These are phyloP conservation scores for Coecobrya sp. DNA, from an alignment of 2,888 invertebrate species.

Conservation along the genomic window DNA sequence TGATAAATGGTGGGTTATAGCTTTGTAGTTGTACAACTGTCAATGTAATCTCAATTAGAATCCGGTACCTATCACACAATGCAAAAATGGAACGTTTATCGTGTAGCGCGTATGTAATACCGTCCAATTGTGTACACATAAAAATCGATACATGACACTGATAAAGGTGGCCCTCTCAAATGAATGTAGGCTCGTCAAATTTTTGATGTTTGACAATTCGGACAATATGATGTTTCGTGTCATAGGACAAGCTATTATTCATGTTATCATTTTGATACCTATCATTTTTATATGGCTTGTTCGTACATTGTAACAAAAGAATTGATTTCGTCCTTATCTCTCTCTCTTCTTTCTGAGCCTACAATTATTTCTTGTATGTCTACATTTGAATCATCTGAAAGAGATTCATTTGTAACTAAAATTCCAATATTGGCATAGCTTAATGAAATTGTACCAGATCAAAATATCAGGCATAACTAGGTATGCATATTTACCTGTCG, in stretches of 20 bases:
- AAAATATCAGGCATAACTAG: no score
- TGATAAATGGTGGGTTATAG: conserved; percentile 25
- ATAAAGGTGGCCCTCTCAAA: background rate
- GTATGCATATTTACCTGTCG: no score
- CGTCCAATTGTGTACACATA: conserved; percentile 32
- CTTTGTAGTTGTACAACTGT: conserved; percentile 34
- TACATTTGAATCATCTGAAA: background rate
- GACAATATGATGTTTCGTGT: conserved; percentile 71
- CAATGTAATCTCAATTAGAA: conserved; percentile 51
- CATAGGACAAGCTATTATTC: conserved; percentile 70
- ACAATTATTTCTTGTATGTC: background rate
- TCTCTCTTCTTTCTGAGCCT: background rate
- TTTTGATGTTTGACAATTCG: conserved; percentile 64
- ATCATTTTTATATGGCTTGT: conserved; percentile 42
- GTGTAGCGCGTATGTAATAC: background rate
- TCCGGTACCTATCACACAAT: conserved; percentile 44
- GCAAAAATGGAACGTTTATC: background rate
- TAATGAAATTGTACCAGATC: no score
- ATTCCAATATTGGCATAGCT: no score
- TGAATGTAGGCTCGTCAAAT: conserved; percentile 41
- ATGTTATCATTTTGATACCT: conserved; percentile 46
- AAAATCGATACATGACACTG: conserved; percentile 22
- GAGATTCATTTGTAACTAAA: background rate
- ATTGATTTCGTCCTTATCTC: background rate
- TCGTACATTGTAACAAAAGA: conserved; percentile 25